Evolutionary conservation across 2,113 vertebrate species (phyloP).

Genomic region (Plecotus auritus): DNA sequence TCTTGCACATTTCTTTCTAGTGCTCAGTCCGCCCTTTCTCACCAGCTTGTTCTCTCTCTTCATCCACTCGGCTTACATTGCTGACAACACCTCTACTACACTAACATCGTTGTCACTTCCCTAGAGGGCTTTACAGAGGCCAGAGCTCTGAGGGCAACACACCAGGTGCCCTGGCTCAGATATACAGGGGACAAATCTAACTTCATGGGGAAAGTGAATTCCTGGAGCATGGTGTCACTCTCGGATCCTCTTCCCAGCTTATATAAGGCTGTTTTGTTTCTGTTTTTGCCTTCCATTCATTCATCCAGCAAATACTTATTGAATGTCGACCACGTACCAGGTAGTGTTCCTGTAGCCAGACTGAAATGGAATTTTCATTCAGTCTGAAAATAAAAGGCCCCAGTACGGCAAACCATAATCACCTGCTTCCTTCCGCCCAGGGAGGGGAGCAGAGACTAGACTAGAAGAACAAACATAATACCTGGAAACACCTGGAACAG

Average conservation of each 20-base stretch:
- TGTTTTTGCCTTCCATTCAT: neutral
- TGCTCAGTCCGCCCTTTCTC: neutral
- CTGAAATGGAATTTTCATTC: neutral
- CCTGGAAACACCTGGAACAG: neutral
- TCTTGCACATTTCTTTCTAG: neutral
- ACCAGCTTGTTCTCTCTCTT: neutral
- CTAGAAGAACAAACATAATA: neutral
- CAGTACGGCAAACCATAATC: neutral
- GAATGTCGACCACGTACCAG: accelerated
- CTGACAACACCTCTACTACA: neutral
- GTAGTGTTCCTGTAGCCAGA: neutral
- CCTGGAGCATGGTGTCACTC: neutral
- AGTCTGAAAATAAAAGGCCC: neutral
- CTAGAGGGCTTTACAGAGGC: neutral
- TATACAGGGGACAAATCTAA: neutral
- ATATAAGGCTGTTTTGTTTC: neutral
- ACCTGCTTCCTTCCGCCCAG: neutral
- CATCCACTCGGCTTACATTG: neutral
- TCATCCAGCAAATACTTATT: neutral
- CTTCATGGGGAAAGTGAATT: too few species aligned
- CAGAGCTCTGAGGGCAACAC: neutral
- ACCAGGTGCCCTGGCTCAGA: neutral
- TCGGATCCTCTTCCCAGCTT: neutral
- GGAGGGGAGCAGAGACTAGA: neutral
- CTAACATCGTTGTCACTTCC: neutral